phyloP scores from a whole-genome alignment of 2,888 invertebrate genomes.

The Habroteleia sp. region DNA sequence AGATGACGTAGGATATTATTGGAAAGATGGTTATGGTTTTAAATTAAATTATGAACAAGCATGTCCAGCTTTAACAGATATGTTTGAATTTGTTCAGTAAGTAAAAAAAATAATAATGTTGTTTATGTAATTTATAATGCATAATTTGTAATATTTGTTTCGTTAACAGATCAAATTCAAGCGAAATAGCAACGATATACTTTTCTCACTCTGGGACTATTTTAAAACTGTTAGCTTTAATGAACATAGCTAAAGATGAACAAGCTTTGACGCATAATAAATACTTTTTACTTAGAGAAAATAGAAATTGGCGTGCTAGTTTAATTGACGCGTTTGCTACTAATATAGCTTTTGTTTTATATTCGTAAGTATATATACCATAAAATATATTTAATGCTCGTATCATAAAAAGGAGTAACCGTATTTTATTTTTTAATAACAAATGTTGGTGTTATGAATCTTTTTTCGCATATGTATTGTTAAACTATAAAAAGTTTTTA shows the following conservation, averaged over 20 bases:
- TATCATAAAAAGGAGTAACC: too few relatives aligned
- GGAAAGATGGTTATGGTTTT: slow-evolving; percentile 91
- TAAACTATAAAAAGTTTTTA: too few relatives aligned
- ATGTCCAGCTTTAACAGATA: slow-evolving; percentile 87
- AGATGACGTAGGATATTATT: slow-evolving; percentile 90
- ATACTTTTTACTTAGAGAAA: slow-evolving; percentile 81
- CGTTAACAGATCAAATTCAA: slow-evolving; percentile 66
- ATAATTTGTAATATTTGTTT: slow-evolving; percentile 45
- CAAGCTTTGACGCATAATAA: slow-evolving; percentile 83
- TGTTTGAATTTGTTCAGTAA: slow-evolving; percentile 87
- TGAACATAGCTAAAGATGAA: slow-evolving; percentile 88
- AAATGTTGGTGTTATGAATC: too few relatives aligned
- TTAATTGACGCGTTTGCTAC: slow-evolving; percentile 90
- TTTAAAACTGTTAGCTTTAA: slow-evolving; percentile 87
- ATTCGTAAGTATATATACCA: slow-evolving; percentile 83
- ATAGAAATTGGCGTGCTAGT: slow-evolving; percentile 82
- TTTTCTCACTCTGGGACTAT: slow-evolving; percentile 93
- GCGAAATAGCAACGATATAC: slow-evolving; percentile 84
- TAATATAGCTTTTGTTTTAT: slow-evolving; percentile 89
- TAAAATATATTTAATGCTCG: not conserved
- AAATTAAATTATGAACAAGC: slow-evolving; percentile 88
- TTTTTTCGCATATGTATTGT: too few relatives aligned
- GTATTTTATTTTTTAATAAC: not conserved
- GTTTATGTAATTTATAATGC: slow-evolving; percentile 1
- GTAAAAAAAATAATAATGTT: slow-evolving; percentile 58